Evolutionary conservation across 2,113 vertebrate species (phyloP).

Genomic region (Candoia aspera): DNA sequence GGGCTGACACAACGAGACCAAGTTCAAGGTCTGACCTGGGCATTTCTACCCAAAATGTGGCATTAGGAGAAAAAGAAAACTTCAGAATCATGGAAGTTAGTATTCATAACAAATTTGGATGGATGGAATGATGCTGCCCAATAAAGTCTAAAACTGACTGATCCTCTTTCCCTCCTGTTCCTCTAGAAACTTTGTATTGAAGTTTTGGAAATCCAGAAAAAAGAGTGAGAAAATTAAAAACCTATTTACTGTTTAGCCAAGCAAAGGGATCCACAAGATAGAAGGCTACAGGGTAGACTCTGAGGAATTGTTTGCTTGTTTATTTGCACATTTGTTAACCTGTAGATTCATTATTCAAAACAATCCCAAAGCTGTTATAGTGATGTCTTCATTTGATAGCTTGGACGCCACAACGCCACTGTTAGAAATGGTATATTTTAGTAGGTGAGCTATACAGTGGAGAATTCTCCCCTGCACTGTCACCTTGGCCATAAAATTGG

Average conservation of each 20-base stretch:
- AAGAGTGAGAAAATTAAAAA: background rate
- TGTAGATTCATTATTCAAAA: background rate
- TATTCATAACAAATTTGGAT: background rate
- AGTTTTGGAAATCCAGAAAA: background rate
- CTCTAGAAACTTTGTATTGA: background rate
- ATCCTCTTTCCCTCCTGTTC: no score
- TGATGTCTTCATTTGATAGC: background rate
- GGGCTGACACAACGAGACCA: background rate
- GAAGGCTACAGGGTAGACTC: background rate
- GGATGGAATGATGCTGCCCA: background rate
- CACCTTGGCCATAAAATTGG: background rate
- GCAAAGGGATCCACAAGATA: background rate
- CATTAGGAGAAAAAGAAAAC: background rate
- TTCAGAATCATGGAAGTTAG: background rate
- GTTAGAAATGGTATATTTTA: background rate
- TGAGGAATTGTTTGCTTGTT: background rate
- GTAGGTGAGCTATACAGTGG: background rate
- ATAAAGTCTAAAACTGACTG: no score
- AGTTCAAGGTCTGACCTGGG: background rate
- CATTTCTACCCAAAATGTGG: background rate
- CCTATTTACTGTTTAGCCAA: background rate
- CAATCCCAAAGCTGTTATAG: background rate
- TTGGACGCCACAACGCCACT: background rate
- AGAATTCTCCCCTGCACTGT: background rate
- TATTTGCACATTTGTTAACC: background rate